Evolutionary conservation across 2,113 vertebrate species (phyloP).

Genomic region (Pagrus major): DNA sequence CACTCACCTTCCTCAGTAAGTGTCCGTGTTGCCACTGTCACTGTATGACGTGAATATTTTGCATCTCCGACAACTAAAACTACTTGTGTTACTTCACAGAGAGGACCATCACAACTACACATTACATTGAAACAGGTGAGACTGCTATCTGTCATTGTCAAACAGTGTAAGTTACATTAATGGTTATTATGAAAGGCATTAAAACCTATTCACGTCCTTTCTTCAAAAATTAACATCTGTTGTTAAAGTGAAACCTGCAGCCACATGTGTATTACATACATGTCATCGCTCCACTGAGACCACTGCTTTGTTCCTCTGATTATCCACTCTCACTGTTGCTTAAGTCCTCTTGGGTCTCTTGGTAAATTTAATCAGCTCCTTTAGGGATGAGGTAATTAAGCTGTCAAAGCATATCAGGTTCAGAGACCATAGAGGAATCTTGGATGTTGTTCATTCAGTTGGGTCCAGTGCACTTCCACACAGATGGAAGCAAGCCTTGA

Average conservation of each 20-base stretch:
- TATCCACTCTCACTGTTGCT: slow-evolving; percentile 7
- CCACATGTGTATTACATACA: background rate
- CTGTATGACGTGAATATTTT: background rate
- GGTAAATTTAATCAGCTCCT: slow-evolving; percentile 45
- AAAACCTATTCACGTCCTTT: slow-evolving; percentile 18
- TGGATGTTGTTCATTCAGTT: slow-evolving; percentile 27
- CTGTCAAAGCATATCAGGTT: slow-evolving; percentile 42
- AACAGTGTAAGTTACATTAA: background rate
- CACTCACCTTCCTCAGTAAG: slow-evolving; percentile 94
- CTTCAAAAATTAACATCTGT: background rate
- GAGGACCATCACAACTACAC: slow-evolving; percentile 75
- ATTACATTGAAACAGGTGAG: slow-evolving; percentile 74
- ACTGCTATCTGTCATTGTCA: background rate
- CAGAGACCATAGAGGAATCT: slow-evolving; percentile 9
- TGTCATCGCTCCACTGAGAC: background rate
- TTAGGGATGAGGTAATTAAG: slow-evolving; percentile 52
- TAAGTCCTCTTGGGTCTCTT: slow-evolving; percentile 21
- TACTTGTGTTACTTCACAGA: slow-evolving; percentile 63
- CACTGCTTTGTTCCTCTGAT: slow-evolving; percentile 21
- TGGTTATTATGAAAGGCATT: background rate
- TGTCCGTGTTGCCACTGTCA: background rate
- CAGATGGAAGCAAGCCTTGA: slow-evolving; percentile 32
- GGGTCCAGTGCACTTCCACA: slow-evolving; percentile 24
- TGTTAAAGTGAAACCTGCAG: slow-evolving; percentile 22
- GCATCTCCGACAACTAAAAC: slow-evolving; percentile 1